Percentiles rank a stretch among this genome's conserved stretches.
These are phyloP conservation scores for Tretioscincus oriximinensis DNA, from an alignment of 2,113 vertebrate genomes.

Conservation along the genomic window DNA sequence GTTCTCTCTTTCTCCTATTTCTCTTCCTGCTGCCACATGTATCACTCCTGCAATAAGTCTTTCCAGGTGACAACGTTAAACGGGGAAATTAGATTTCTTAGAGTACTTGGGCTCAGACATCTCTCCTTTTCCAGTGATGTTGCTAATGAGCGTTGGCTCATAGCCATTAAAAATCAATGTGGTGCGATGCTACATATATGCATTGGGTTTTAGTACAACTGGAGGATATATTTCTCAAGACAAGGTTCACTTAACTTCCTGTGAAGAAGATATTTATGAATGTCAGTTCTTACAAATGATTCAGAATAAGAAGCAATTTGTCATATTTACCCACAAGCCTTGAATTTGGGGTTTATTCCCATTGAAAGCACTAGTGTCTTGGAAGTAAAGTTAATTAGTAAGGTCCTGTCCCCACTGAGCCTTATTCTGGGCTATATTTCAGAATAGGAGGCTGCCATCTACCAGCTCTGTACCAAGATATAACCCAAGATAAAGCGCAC, in stretches of 20 bases:
- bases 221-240: slow-evolving; percentile 28
- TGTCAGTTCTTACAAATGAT: slow-evolving; percentile 29
- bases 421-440: too few species aligned
- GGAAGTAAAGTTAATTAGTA: slow-evolving; percentile 18
- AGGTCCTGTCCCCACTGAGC: too few species aligned
- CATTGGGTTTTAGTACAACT: not conserved
- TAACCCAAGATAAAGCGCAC: too few species aligned
- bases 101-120: not conserved
- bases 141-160: slow-evolving; percentile 33
- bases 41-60: slow-evolving; percentile 36
- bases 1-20: slow-evolving; percentile 4
- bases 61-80: slow-evolving; percentile 34
- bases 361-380: not conserved
- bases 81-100: slow-evolving; percentile 22
- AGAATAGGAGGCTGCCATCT: too few species aligned
- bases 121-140: slow-evolving; percentile 11
- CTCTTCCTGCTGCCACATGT: slow-evolving; percentile 25
- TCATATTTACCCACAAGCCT: slow-evolving; percentile 10
- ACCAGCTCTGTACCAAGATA: too few species aligned
- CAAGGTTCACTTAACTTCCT: slow-evolving; percentile 35
- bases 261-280: slow-evolving; percentile 31
- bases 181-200: slow-evolving; percentile 1
- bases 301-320: slow-evolving; percentile 26
- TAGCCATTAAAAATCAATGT: slow-evolving; percentile 40
- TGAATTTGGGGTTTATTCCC: slow-evolving; percentile 31